A percentile compares a stretch with the other conserved stretches of the same genome.
Conservation (phyloP, 2,113 vertebrate genomes). For the Callionymus lyra region DNA sequence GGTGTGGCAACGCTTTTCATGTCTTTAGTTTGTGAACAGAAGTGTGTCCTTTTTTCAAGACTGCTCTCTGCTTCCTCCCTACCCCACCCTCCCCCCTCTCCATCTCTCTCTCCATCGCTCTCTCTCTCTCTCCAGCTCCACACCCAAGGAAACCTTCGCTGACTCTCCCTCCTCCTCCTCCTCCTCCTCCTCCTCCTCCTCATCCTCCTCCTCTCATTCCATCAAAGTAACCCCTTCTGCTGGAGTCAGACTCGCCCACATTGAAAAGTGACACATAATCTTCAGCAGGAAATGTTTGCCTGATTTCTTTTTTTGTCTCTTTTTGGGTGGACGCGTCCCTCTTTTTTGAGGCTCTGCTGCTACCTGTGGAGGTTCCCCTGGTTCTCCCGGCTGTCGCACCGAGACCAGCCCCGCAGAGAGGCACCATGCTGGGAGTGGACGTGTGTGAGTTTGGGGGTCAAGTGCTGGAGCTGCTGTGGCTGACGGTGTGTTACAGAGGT, state of each 20-base stretch:
- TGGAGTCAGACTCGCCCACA: conserved; percentile 4
- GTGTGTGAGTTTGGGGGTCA: conserved; percentile 78
- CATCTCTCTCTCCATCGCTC: conserved; percentile 5
- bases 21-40: too few relatives aligned
- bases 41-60: background rate
- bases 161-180: conserved; percentile 11
- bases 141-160: conserved; percentile 51
- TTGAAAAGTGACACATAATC: too few relatives aligned
- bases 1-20: conserved; percentile 1
- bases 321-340: conserved; percentile 29
- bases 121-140: conserved; percentile 47
- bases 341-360: conserved; percentile 21
- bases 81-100: conserved; percentile 7
- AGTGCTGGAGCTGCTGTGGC: conserved; percentile 80
- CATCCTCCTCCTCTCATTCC: conserved; percentile 2
- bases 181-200: too few relatives aligned
- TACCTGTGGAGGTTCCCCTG: conserved; percentile 51
- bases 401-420: conserved; percentile 37
- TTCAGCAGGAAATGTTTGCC: conserved; percentile 40
- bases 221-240: conserved; percentile 7
- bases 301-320: conserved; percentile 28
- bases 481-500: conserved; percentile 81
- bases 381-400: conserved; percentile 21
- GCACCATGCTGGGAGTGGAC: conserved; percentile 77
- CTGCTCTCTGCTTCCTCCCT: conserved; percentile 14